These are phyloP conservation scores for Tortrix viridana DNA, from an alignment of 2,888 invertebrate species.

Conservation along the genomic window DNA sequence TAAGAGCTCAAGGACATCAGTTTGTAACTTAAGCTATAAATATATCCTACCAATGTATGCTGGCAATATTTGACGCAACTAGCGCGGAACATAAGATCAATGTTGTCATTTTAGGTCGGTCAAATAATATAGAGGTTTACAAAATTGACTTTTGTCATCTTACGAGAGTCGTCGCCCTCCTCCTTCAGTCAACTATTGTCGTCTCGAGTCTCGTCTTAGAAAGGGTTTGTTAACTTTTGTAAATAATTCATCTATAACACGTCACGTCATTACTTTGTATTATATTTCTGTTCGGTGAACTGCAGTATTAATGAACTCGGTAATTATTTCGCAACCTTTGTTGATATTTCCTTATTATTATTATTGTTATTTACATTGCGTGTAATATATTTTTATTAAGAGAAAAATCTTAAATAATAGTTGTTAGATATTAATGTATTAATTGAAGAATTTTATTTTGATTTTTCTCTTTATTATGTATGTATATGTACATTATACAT, in stretches of 20 bases:
- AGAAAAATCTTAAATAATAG: constrained; percentile 82
- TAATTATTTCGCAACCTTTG: constrained; percentile 66
- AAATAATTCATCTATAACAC: constrained; percentile 67
- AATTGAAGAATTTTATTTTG: constrained; percentile 83
- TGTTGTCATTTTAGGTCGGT: too few species aligned
- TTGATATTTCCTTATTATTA: constrained; percentile 65
- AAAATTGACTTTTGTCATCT: background rate
- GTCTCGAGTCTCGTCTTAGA: constrained; percentile 55
- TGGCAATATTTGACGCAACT: too few species aligned
- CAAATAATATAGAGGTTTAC: too few species aligned
- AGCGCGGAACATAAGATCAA: too few species aligned
- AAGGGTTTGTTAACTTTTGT: constrained; percentile 74
- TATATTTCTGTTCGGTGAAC: constrained; percentile 59
- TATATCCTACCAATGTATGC: too few species aligned
- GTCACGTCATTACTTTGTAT: constrained; percentile 63
- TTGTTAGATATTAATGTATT: constrained; percentile 82
- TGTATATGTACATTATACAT: constrained; percentile 81
- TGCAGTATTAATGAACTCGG: constrained; percentile 71
- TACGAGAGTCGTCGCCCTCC: background rate
- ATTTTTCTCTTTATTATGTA: constrained; percentile 82
- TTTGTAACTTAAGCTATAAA: too few species aligned
- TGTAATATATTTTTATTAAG: constrained; percentile 84
- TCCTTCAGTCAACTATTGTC: constrained; percentile 18
- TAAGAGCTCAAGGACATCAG: too few species aligned
- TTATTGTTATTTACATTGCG: constrained; percentile 78